phyloP scores from a whole-genome alignment of 2,113 vertebrate species.

The Tenebrosternarchus preto region DNA sequence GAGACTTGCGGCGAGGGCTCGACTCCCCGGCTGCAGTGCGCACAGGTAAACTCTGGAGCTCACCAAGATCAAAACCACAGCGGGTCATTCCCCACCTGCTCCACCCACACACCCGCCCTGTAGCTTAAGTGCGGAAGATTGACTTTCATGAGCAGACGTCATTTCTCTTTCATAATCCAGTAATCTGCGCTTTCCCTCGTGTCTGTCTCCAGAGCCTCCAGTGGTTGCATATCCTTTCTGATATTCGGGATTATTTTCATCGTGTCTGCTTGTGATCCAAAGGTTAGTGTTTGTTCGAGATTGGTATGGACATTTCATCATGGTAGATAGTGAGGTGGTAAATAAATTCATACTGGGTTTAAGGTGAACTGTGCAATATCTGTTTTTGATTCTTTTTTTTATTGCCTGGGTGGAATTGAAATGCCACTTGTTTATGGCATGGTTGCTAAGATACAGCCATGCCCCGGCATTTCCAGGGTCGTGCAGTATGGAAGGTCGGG shows the following conservation, averaged over 20 bases:
- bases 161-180: conserved; percentile 38
- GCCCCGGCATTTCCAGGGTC: background rate
- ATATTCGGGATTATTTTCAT: conserved; percentile 69
- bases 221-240: conserved; percentile 66
- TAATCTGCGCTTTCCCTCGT: conserved; percentile 3
- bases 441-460: background rate
- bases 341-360: background rate
- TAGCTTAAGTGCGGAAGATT: conserved; percentile 25
- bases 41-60: conserved; percentile 59
- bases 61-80: conserved; percentile 27
- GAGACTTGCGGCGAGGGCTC: too few relatives aligned
- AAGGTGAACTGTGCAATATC: background rate
- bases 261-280: conserved; percentile 69
- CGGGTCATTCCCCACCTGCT: conserved; percentile 45
- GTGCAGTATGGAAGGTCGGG: background rate
- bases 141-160: conserved; percentile 41
- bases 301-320: background rate
- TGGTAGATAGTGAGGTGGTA: background rate
- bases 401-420: background rate
- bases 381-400: background rate
- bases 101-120: conserved; percentile 12
- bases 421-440: background rate
- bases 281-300: conserved; percentile 56
- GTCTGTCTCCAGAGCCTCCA: conserved; percentile 41
- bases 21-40: conserved; percentile 55